Evolutionary conservation across 2,797 vertebrate species (phyloP), one percentile per base, ranked within the genome.

Genomic region (Brotula barbata): DNA sequence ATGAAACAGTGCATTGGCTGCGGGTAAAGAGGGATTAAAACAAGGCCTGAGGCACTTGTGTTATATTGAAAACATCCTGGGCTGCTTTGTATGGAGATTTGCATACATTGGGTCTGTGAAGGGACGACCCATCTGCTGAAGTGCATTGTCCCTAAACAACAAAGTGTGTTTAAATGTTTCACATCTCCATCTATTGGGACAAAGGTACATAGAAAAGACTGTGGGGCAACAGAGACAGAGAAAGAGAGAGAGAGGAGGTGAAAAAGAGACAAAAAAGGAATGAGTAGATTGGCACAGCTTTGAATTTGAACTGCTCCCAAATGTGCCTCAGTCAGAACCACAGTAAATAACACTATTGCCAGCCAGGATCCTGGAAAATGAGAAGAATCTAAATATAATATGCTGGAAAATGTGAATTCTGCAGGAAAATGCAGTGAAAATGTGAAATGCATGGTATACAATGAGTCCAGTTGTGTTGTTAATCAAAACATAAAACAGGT

Each of bases 61-160:
- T 86, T 93, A 92, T 93, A 95, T 94, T 94, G 92, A 95, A 96
- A 94, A 93, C 94, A 92, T 94, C 94, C 95, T 90, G 86, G 92
- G 92, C 92, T 93, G 93, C 93, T 95, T 93, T 93, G 93, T 93
- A 95, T 91, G 88, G 88, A 94, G 93, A 94, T 95, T 95, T 93
- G 88, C 93, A 97, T 92, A 92, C 91, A 89, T 85, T 74, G 90
- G 90, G 91, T 92, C 87, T 91, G 88, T 90, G 89, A 91, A 89
- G 91, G 85, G 78, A 87, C 83, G 82, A 87, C 93, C 96, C 95
- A 98, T 98, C 95, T 98, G 97, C 92, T 93, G 82, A 92, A 87
- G 89, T 83, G 91, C 87, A 90, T 92, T 93, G 90, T 92, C 92
- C 92, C 83, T 91, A 84, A 91, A 93, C 94, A 92, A 94, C 92